Evolutionary conservation across 2,113 vertebrate genomes (phyloP), one percentile per base, ranked within the genome.

Genomic region (Promerops cafer): DNA sequence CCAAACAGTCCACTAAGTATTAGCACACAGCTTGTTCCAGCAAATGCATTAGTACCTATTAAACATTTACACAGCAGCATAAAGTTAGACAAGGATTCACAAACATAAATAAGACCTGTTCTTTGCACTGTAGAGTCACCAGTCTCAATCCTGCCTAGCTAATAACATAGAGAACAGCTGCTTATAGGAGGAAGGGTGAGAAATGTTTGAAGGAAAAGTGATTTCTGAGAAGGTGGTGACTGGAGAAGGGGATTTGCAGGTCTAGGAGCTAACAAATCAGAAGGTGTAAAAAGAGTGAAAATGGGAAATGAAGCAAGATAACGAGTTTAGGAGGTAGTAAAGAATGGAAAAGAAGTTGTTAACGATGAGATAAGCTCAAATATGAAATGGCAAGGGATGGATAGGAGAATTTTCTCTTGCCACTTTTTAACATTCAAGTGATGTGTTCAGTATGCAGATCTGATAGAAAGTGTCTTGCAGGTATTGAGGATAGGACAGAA

Each of bases 31-130:
- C 49, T 91, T 93, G 89, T 96, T 97, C 96, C 95, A 94, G 74
- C 84, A 87, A 95, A 89, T 76, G 94, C 95, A 97, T 97, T 97
- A 96, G 89, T 91, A 74, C 57, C 61, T 95, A 96, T 97, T 96
- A 96, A 97, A 97, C 89, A 96, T 97, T 97, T 96, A 96, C 93
- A 89, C 49, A 89, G 57, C 50, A 69, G 61, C 74, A 76, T 87
- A 27, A 93, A 94, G 91, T 94, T 82, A 87, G 84, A 54, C 65
- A 42, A 60, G 30, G 74, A 84, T 85, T 91, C 81, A 75, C 69
- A 95, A 96, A 83, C 70, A 85, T 78, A 94, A 94, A 49, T 75
- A 79, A 93, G 91, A 63, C 65, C 89, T 61, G 40, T 87, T 93
- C 83, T 78, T 79, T 83, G 82, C 54, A 31, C 70, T 83, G 23